A percentile compares a stretch with the other conserved stretches of the same genome.
Conservation (phyloP, 2,888 invertebrate species). For the Meliscaeva auricollis region DNA sequence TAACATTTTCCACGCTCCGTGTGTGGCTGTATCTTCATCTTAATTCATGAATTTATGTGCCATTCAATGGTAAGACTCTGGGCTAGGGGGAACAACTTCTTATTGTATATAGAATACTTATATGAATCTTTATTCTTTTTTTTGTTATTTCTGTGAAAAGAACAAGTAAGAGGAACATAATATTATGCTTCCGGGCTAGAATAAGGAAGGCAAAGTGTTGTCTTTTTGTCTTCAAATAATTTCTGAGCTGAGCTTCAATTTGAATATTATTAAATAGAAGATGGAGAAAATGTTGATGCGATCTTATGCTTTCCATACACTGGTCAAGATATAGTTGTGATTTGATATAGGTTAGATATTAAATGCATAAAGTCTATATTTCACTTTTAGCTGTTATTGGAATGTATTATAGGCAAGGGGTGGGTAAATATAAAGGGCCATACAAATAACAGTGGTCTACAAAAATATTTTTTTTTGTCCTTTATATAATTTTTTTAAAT, state of each 20-base stretch:
- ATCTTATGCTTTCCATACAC: conserved; percentile 67
- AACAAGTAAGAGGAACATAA: conserved; percentile 52
- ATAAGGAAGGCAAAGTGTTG: conserved; percentile 51
- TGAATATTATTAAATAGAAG: conserved; percentile 64
- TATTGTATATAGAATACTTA: conserved; percentile 10
- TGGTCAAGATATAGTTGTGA: conserved; percentile 58
- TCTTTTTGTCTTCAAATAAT: conserved; percentile 38
- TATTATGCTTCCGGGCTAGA: conserved; percentile 70
- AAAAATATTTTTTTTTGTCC: no score
- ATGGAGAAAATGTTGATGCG: conserved; percentile 61
- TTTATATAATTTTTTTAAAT: no score
- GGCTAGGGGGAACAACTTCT: conserved; percentile 41
- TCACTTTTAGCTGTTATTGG: no score
- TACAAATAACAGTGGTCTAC: no score
- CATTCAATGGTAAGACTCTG: conserved; percentile 53
- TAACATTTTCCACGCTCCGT: conserved; percentile 72
- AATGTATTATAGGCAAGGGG: no score
- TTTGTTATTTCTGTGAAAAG: conserved; percentile 1
- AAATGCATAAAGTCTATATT: conserved; percentile 9
- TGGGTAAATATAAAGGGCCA: no score
- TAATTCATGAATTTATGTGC: conserved; percentile 76
- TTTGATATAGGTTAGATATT: conserved; percentile 63
- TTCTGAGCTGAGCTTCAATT: conserved; percentile 50
- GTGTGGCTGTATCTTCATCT: conserved; percentile 78
- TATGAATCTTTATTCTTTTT: conserved; percentile 18